Evolutionary conservation across 1,140 invertebrate species (phyloP), one percentile per base, ranked within the genome.

Genomic region (Drosophila ironensis): DNA sequence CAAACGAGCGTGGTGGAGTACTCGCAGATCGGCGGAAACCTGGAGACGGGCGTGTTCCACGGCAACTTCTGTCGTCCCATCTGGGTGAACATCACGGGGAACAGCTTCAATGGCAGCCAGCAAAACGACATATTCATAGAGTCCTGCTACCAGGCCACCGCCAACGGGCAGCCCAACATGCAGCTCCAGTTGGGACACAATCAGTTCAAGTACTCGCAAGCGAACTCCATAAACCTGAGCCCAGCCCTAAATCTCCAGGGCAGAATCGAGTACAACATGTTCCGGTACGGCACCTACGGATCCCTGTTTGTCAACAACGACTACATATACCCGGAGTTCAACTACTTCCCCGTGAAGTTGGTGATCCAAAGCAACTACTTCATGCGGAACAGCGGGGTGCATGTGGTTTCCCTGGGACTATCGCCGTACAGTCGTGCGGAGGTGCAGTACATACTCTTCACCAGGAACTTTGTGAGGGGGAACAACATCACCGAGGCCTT

Each of bases 401-500:
- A 96, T 91, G 97, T 98, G 0, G 95, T 94, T 0, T 97, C 95
- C 78, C 90, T 99, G 4, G 96, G 96, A 1, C 90, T 99, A 0
- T 97, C 96, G 9, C 95, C 98, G 2, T 96, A 97, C 76, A 95
- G 95, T 74, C 92, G 93, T 7, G 53, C 77, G 0, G 89, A 92
- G 56, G 80, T 92, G 5, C 98, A 99, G 84, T 93, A 93, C 30
- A 89, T 98, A 20, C 78, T 96, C 3, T 98, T 99, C 75, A 97
- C 96, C 0, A 94, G 95, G 74, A 99, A 99, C 89, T 96, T 95
- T 88, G 92, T 99, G 0, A 91, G 93, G 54, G 92, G 95, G 16
- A 99, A 99, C 91, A 93, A 91, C 59, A 95, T 99, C 2, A 92
- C 92, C n/a, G 97, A 99, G 90, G 94, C 97, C 0, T 99, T 96